Evolutionary conservation across 2,113 vertebrate genomes (phyloP), one percentile per base, ranked within the genome.

Genomic region (Aspiorhynchus laticeps): DNA sequence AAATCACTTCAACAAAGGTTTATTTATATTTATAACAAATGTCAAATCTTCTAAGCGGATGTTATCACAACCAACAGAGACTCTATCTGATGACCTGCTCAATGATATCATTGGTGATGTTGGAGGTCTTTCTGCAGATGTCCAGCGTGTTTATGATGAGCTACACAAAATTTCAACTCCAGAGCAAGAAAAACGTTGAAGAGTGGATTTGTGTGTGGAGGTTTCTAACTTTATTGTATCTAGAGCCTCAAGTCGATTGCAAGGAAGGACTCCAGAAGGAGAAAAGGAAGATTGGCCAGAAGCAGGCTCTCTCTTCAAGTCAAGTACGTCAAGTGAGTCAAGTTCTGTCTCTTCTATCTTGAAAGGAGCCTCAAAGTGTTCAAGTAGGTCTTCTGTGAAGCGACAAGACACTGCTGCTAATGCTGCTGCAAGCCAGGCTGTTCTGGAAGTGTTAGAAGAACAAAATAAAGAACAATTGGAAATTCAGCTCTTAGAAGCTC

Each of bases 361-460:
- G 61, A 41, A 86, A 69, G 21, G 46, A 2, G 1, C 19, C 15
- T 75, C 78, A 14, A 36, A 83, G 38, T 24, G 67, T 38, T 88
- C 77, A 76, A 84, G 59, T 21, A 78, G 31, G 11, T 87, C 86
- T 43, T 85, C 87, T 67, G 77, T 81, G 28, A 88, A 84, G 14
- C 38, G 17, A 15, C 79, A 80, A 61, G 51, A 87, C 21, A 65
- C 81, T 65, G 88, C 85, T 71, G 89, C 84, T 31, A 51, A 87
- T 41, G 28, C 80, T 74, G 88, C 85, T 63, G 89, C 86, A 88
- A 89, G 89, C 81, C 85, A 87, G 84, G 88, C 88, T 88, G 84
- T 91, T 92, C 84, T 89, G 48, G 5, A 53, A 53, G 48, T 53
- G 65, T 85, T 90, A 80, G 7, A 90, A 81, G 77, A 88, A 85